Percentiles rank a stretch among this genome's conserved stretches.
These are phyloP conservation scores for Drosophila barbarae DNA, from an alignment of 2,888 invertebrate genomes.

Conservation along the genomic window DNA sequence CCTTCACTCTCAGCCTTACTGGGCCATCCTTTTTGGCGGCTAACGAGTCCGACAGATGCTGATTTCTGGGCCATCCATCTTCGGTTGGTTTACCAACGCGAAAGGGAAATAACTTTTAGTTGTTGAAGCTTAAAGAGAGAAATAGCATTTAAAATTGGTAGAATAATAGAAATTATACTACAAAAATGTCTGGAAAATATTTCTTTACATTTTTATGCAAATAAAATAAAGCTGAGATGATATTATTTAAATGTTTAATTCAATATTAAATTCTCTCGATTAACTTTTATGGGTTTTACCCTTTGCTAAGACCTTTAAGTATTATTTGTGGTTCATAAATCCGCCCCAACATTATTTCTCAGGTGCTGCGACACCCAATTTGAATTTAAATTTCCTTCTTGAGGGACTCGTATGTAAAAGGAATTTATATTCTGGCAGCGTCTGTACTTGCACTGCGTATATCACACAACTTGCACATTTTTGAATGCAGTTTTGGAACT, in stretches of 20 bases:
- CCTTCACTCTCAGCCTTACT: slow-evolving; percentile 6
- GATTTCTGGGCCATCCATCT: slow-evolving; percentile 49
- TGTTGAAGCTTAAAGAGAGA: background rate
- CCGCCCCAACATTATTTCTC: slow-evolving; percentile 11
- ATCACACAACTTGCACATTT: slow-evolving; percentile 24
- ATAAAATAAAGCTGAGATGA: background rate
- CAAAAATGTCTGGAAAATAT: background rate
- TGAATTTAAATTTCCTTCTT: slow-evolving; percentile 34
- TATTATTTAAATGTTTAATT: background rate
- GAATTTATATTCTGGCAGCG: slow-evolving; percentile 24
- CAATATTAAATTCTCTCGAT: background rate
- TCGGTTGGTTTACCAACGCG: slow-evolving; percentile 10
- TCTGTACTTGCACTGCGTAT: slow-evolving; percentile 19
- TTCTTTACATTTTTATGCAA: background rate
- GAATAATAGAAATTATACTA: no score
- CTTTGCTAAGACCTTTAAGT: background rate
- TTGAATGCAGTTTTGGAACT: slow-evolving; percentile 53
- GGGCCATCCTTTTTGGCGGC: slow-evolving; percentile 33
- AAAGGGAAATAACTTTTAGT: slow-evolving; percentile 38
- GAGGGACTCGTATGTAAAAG: slow-evolving; percentile 5
- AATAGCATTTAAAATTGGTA: background rate
- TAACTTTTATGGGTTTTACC: background rate
- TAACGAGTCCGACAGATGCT: slow-evolving; percentile 61
- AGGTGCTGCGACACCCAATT: slow-evolving; percentile 32
- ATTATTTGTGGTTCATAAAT: slow-evolving; percentile 11